Conservation (phyloP, 2,888 invertebrate species). For the Spodoptera picta region DNA sequence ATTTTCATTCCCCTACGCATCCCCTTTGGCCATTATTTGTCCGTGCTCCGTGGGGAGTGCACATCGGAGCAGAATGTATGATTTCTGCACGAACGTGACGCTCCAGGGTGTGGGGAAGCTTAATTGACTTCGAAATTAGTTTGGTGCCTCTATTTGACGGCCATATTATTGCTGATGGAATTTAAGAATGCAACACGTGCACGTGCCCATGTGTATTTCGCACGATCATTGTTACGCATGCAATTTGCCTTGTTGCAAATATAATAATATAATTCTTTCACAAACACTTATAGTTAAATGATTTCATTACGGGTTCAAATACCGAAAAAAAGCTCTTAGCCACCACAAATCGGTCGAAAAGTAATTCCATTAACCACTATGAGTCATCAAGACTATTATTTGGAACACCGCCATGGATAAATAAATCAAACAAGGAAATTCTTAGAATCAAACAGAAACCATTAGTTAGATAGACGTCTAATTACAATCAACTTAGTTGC, state of each 20-base stretch:
- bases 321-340: no score
- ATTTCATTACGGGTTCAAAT: no score
- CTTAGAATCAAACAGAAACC: slow-evolving; percentile 1
- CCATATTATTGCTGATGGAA: slow-evolving; percentile 38
- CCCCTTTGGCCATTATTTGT: slow-evolving; percentile 60
- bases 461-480: background rate
- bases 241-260: background rate
- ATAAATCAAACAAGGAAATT: background rate
- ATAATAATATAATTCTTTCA: slow-evolving; percentile 1
- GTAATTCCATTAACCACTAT: no score
- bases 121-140: slow-evolving; percentile 69
- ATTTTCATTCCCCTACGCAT: slow-evolving; percentile 63
- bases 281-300: background rate
- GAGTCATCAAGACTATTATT: background rate
- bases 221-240: background rate
- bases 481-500: slow-evolving; percentile 17
- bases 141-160: slow-evolving; percentile 53
- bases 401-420: background rate
- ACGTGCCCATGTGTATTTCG: background rate
- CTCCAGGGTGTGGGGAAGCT: slow-evolving; percentile 61
- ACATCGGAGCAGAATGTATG: slow-evolving; percentile 34
- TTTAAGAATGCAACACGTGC: slow-evolving; percentile 20
- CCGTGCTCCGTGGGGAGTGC: slow-evolving; percentile 42
- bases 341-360: no score
- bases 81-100: slow-evolving; percentile 53